Base-by-base conservation (phyloP, 2,797 vertebrate genomes). In the Otolemur crassicaudatus region DNA sequence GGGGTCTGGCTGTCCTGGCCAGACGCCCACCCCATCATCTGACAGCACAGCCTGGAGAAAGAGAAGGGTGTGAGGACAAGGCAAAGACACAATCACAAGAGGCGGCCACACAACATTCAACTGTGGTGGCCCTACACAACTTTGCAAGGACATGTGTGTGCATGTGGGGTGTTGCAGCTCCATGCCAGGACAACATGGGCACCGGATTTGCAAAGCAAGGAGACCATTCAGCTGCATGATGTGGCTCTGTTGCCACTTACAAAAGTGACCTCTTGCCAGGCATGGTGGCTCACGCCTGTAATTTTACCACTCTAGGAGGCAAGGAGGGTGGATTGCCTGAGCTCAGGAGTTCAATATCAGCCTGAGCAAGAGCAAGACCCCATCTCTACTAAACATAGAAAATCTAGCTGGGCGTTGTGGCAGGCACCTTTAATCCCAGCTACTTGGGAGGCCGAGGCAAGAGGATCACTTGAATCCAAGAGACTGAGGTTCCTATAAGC, bases 11-110 rank as follows among this genome's bases (percentile, higher is more conserved):
- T 91, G 69, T 87, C 84, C 97, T 87, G 91, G 97, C 92, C 46
- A 37, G 81, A 43, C 0, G 3, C 79, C 93, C 22, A 95, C 95
- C 37, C 58, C 87, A 9, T 98, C 97, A 0, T 98, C 98, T 0
- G 98, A 97, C 16, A 83, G 94, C 92, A 98, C 98, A 9, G 99
- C 99, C 99, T 99, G 82, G 29, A 79, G 20, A 67, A 17, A 89
- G 14, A 2, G n/a, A 49, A 34, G 17, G 22, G 40, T 0, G 0
- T 53, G 63, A 82, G 73, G 76, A n/a, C 22, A 5, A 37, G 53
- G 53, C 0, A 1, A n/a, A 23, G 27, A 8, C 0, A 0, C 14
- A 2, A 0, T 72, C 46, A 31, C n/a, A 3, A 0, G 3, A 53
- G 3, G 22, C 4, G 12, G 31, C 40, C 70, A 75, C n/a, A 37